Percentiles rank a stretch among this genome's conserved stretches.
phyloP scores from a whole-genome alignment of 2,113 vertebrate genomes.

The Thomomys bottae region DNA sequence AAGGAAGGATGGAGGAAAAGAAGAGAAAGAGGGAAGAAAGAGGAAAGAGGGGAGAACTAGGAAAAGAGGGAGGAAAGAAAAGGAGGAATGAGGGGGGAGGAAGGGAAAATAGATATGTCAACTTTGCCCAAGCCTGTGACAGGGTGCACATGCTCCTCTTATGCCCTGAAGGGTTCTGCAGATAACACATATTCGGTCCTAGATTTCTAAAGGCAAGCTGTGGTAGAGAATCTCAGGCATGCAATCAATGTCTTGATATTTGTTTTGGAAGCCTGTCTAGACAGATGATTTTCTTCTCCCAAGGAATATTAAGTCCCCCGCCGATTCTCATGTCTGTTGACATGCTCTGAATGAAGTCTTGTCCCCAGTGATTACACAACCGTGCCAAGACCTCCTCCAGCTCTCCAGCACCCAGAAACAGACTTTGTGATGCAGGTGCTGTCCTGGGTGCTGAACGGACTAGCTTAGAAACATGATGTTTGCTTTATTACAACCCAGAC shows the following conservation, averaged over 20 bases:
- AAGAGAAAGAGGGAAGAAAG: too few relatives aligned
- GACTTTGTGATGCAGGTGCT: conserved; percentile 64
- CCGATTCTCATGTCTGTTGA: neutral
- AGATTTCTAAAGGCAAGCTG: conserved; percentile 16
- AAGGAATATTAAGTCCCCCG: neutral
- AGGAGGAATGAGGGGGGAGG: neutral
- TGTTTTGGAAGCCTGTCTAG: conserved; percentile 29
- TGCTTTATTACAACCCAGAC: conserved; percentile 45
- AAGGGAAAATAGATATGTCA: neutral
- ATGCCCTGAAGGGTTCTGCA: neutral
- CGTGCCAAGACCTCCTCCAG: neutral
- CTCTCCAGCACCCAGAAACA: neutral
- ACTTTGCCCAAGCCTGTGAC: neutral
- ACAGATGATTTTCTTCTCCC: neutral
- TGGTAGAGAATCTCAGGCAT: neutral
- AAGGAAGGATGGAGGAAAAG: too few relatives aligned
- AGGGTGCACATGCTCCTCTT: neutral
- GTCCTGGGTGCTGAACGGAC: conserved; percentile 85
- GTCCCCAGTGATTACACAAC: neutral
- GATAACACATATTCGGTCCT: neutral
- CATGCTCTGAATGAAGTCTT: neutral
- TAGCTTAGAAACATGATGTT: accelerated
- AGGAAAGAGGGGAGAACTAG: too few relatives aligned
- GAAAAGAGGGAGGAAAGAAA: neutral
- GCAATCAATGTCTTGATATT: neutral